Base-by-base conservation (phyloP, 64 coral and sea anemone species). In the Stylophora pistillata region DNA sequence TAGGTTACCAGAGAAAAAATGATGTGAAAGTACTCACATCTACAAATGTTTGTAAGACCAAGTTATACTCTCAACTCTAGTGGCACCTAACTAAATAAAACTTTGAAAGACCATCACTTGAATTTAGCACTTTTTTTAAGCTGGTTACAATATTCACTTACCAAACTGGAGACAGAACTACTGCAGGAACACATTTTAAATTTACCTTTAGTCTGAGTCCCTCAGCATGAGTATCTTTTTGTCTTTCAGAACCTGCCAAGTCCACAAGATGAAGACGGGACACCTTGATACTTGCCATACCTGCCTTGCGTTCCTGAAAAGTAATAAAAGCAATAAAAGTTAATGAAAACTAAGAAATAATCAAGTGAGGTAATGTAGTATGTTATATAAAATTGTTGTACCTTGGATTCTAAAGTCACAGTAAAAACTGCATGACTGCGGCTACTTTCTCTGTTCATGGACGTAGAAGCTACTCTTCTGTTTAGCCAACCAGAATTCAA, bases 401-500 rank as follows among this genome's bases (percentile, higher is more conserved):
- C 95, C 90, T 95, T 98, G 13, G 96, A 98, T 82, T 98, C 93
- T 84, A 98, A 78, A 27, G 96, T 89, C 20, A 98, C 90, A 69
- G 96, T 98, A 73, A 98, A 98, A 33, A 98, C 96, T 59, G 93
- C 97, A 93, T 95, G 93, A 78, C 97, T 99, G 25, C 97, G 90
- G 21, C 97, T 99, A 56, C 97, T 99, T 62, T 99, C 97, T 85
- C 97, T 86, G 68, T 99, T 99, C 97, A 99, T 99, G 13, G 93
- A 93, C 4, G 97, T 99, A 23, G 97, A 95, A 1, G 97, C 97
- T 13, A 99, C 97, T 70, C 97, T 78, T 68, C 97, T 90, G 57
- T 99, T 99, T 17, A 99, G 74, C 97, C 97, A 99, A 6, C 97
- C 97, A 31, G 97, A 99, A 73, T 99, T 99, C 20, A 99, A 90